phyloP scores from a whole-genome alignment of 2,888 invertebrate species.

The Brenthis ino region DNA sequence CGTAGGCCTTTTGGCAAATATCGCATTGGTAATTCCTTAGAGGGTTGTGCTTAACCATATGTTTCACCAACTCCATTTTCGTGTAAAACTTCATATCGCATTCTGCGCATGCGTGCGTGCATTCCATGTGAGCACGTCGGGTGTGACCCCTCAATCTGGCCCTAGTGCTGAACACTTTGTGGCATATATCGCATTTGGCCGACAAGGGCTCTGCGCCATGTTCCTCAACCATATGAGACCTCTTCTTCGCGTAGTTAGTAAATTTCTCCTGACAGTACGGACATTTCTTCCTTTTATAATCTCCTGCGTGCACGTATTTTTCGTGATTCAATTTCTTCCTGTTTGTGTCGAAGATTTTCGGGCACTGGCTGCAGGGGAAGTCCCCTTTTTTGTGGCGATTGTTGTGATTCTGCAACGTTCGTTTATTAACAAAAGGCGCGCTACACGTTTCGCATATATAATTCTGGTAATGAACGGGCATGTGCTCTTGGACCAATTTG shows the following conservation, averaged over 20 bases:
- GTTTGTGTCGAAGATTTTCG: slow-evolving; percentile 60
- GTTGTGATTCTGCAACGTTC: slow-evolving; percentile 39
- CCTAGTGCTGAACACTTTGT: slow-evolving; percentile 46
- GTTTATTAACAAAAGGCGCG: slow-evolving; percentile 49
- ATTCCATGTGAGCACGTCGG: slow-evolving; percentile 55
- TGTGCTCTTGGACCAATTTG: slow-evolving; percentile 48
- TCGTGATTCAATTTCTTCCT: slow-evolving; percentile 64
- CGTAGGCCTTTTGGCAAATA: slow-evolving; percentile 48
- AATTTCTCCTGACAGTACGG: slow-evolving; percentile 52
- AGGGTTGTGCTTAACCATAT: slow-evolving; percentile 50
- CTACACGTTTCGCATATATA: slow-evolving; percentile 50
- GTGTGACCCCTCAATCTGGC: slow-evolving; percentile 47
- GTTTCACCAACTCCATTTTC: slow-evolving; percentile 45
- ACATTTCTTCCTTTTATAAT: slow-evolving; percentile 51
- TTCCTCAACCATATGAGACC: slow-evolving; percentile 45
- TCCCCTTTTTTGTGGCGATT: slow-evolving; percentile 49
- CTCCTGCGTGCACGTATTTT: slow-evolving; percentile 59
- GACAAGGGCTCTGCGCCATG: slow-evolving; percentile 45
- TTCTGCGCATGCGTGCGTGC: slow-evolving; percentile 45
- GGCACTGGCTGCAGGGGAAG: slow-evolving; percentile 58
- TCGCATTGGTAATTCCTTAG: slow-evolving; percentile 51
- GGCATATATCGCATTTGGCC: slow-evolving; percentile 52
- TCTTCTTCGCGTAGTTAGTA: slow-evolving; percentile 49
- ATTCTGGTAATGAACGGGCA: slow-evolving; percentile 55
- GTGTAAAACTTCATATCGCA: slow-evolving; percentile 51